A percentile compares a stretch with the other conserved stretches of the same genome.
These are phyloP conservation scores for Argyresthia albistria DNA, from an alignment of 2,888 invertebrate genomes.

Conservation along the genomic window DNA sequence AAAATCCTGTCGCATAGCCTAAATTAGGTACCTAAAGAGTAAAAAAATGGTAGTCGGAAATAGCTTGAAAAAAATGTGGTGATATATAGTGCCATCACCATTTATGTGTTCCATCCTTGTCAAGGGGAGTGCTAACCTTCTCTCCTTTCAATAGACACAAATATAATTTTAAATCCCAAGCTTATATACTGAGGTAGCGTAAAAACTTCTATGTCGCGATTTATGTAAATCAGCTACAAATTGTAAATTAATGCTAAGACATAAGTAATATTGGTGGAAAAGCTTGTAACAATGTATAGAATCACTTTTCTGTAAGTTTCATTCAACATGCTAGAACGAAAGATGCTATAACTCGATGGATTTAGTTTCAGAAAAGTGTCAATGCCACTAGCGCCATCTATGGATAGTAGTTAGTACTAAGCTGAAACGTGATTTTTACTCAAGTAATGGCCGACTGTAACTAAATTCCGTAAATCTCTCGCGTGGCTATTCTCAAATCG, in stretches of 20 bases:
- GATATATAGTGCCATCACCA: slow-evolving; percentile 22
- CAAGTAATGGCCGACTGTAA: too few relatives aligned
- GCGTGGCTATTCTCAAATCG: too few relatives aligned
- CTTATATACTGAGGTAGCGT: slow-evolving; percentile 17
- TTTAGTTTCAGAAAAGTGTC: too few relatives aligned
- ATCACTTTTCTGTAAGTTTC: too few relatives aligned
- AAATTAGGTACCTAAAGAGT: too few relatives aligned
- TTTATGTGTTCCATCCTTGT: slow-evolving; percentile 86
- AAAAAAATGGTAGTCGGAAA: too few relatives aligned
- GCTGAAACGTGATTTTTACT: background rate
- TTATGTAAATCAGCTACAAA: background rate
- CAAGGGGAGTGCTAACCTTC: slow-evolving; percentile 97
- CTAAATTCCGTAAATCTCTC: too few relatives aligned
- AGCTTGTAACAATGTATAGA: background rate
- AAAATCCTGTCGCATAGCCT: too few relatives aligned
- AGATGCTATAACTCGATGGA: too few relatives aligned
- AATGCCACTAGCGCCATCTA: slow-evolving; percentile 18
- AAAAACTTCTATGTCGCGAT: slow-evolving; percentile 18
- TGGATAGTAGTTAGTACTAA: background rate
- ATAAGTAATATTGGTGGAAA: background rate
- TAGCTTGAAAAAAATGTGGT: slow-evolving; percentile 30
- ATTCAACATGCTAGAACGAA: too few relatives aligned
- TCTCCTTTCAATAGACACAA: slow-evolving; percentile 99
- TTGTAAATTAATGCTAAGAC: background rate
- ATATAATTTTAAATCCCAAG: background rate